phyloP scores from a whole-genome alignment of 2,797 vertebrate species.

The Rhabdomys pumilio region DNA sequence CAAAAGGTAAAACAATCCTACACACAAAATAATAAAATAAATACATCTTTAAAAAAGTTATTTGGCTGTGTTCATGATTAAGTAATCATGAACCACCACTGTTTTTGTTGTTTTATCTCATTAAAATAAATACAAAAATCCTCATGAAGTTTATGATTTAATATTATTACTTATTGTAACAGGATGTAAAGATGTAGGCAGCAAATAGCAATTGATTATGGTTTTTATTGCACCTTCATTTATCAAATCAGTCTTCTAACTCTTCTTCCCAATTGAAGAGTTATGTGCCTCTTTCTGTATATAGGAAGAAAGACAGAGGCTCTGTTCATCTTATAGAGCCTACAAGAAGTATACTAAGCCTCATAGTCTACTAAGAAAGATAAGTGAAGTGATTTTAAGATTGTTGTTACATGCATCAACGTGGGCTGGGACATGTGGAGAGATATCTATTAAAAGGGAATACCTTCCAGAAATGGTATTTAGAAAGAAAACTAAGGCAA shows the following conservation, averaged over 20 bases:
- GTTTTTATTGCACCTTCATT: background rate
- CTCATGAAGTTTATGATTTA: background rate
- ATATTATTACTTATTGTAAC: background rate
- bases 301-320: background rate
- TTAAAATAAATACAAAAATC: background rate
- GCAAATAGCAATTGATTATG: background rate
- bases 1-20: background rate
- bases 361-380: background rate
- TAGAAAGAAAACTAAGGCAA: constrained; percentile 15
- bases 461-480: background rate
- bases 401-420: background rate
- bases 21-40: background rate
- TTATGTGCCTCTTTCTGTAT: background rate
- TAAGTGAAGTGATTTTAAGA: background rate
- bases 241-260: constrained; percentile 3
- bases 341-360: background rate
- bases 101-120: background rate
- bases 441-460: background rate
- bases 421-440: background rate
- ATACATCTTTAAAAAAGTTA: background rate
- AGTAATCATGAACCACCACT: background rate
- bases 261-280: background rate
- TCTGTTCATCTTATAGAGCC: background rate
- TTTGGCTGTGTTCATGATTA: background rate
- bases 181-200: background rate